Conservation (phyloP, 2,888 invertebrate species). For the Willowsia nigromaculata region DNA sequence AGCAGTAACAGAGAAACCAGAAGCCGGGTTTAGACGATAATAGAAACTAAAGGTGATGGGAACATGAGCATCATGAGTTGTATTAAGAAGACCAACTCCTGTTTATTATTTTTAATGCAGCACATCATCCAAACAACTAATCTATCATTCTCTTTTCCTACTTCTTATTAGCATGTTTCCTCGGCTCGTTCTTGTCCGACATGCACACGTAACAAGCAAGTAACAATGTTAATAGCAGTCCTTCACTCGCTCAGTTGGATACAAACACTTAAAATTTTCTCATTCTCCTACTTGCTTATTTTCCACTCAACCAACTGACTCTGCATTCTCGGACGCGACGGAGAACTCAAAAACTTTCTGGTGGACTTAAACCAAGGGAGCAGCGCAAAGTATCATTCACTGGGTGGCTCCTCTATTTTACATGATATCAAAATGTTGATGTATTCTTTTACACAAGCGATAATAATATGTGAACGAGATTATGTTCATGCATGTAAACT, state of each 20-base stretch:
- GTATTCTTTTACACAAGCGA: constrained; percentile 1
- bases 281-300: constrained; percentile 23
- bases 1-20: constrained; percentile 29
- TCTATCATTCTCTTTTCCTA: constrained; percentile 59
- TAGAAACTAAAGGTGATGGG: constrained; percentile 50
- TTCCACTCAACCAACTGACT: constrained; percentile 44
- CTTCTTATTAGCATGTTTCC: constrained; percentile 53
- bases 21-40: background rate
- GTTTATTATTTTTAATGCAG: constrained; percentile 40
- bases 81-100: background rate
- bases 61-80: constrained; percentile 40
- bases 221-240: constrained; percentile 55
- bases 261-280: constrained; percentile 53
- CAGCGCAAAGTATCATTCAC: background rate
- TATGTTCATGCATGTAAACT: constrained; percentile 48
- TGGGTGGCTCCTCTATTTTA: constrained; percentile 55
- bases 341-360: background rate
- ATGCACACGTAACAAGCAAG: constrained; percentile 46
- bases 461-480: background rate
- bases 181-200: constrained; percentile 4
- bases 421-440: constrained; percentile 60
- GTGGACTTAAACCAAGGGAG: background rate
- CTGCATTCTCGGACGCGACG: background rate
- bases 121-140: constrained; percentile 56
- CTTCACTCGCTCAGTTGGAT: constrained; percentile 62